These are phyloP conservation scores for Morpho helenor DNA, from an alignment of 2,888 invertebrate genomes.

Conservation along the genomic window DNA sequence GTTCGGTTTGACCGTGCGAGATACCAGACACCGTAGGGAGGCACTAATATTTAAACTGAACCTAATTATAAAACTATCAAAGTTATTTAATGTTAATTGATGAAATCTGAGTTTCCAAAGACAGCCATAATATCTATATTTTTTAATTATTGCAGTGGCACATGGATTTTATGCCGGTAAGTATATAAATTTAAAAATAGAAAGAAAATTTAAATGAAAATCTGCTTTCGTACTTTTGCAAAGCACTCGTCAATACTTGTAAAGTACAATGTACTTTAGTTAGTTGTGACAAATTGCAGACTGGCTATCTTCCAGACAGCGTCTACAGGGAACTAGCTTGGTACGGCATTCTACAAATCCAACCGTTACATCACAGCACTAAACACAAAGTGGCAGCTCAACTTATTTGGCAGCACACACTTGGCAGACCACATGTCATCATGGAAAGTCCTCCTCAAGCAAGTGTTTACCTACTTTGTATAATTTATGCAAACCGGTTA, in stretches of 20 bases:
- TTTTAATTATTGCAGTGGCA: conserved; percentile 56
- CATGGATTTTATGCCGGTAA: conserved; percentile 72
- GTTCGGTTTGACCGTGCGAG: too few species aligned
- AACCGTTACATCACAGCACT: conserved; percentile 64
- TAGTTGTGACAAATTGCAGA: conserved; percentile 36
- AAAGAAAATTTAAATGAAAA: too few species aligned
- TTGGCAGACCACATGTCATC: conserved; percentile 69
- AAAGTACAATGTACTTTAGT: too few species aligned
- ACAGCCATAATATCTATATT: not conserved
- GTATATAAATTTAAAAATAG: conserved; percentile 23
- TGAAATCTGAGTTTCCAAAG: not conserved
- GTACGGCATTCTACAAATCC: conserved; percentile 71
- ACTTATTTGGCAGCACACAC: conserved; percentile 69
- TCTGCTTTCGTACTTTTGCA: too few species aligned
- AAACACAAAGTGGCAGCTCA: conserved; percentile 68
- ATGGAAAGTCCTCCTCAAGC: conserved; percentile 71
- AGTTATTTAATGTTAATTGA: too few species aligned
- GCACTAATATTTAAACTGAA: too few species aligned
- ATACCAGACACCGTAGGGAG: too few species aligned
- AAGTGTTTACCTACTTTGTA: conserved; percentile 11
- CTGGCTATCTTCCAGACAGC: conserved; percentile 68
- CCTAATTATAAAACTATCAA: too few species aligned
- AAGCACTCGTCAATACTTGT: too few species aligned
- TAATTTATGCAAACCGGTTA: too few species aligned
- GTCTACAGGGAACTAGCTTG: conserved; percentile 71